Base-by-base conservation (phyloP, 2,888 invertebrate genomes). In the Dasypogon diadema region DNA sequence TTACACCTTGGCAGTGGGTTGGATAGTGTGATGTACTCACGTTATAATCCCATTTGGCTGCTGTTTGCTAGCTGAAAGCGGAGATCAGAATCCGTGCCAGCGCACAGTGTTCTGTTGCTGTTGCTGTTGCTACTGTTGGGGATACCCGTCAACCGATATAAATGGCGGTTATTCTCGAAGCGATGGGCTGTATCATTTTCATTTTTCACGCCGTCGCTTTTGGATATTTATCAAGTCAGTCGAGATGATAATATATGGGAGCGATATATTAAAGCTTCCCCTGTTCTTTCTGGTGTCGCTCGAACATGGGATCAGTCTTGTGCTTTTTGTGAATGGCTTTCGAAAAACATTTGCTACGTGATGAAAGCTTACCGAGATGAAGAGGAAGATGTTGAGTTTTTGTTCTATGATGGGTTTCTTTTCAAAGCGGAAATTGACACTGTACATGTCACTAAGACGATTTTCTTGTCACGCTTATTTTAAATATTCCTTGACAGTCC, bases 141-240 rank as follows among this genome's bases (percentile, higher is more conserved):
- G 24, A 68, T 68, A 68, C 68, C 48, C 75, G 68, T 77, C 75
- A 75, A 30, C 65, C 75, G 54, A 72, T 77, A 77, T 75, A 77
- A 77, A 77, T 77, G 75, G 77, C 54, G 75, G 73, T 60, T 75
- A 37, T 70, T 75, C 58, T 34, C 54, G 60, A 48, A 77, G 77
- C 75, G 75, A 77, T 77, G 77, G 77, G 77, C 75, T 75, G 73
- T 77, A 77, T 77, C 73, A 77, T 77, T 77, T 77, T 73, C 77
- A 77, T 77, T 77, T 77, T 77, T 77, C 75, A 77, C 77, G 73
- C 77, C 77, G 75, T 77, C 77, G 72, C 77, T 77, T 73, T 75
- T 73, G 75, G 77, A 75, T 73, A 77, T 77, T 77, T 77, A 77
- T 77, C 77, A 77, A 77, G 77, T 77, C 77, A 77, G 72, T 63